phyloP scores from a whole-genome alignment of 2,797 vertebrate genomes.

The Loris lydekkerianus region DNA sequence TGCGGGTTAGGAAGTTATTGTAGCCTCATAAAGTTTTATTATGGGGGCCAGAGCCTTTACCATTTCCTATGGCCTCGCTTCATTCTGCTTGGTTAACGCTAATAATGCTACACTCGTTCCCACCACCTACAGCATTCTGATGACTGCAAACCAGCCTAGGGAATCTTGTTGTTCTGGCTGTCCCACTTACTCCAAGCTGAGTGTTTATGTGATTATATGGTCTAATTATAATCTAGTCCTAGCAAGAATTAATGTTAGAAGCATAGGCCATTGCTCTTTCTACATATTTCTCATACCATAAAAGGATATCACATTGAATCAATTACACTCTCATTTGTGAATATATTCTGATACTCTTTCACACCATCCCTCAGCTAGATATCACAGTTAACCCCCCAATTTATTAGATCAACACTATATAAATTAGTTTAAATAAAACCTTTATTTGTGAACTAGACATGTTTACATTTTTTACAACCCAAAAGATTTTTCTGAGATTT shows the following conservation, averaged over 20 bases:
- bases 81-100: neutral
- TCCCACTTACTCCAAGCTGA: neutral
- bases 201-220: neutral
- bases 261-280: neutral
- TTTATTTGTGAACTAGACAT: constrained; percentile 18
- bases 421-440: constrained; percentile 50
- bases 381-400: neutral
- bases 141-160: neutral
- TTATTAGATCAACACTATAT: constrained; percentile 34
- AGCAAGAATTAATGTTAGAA: constrained; percentile 28
- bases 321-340: neutral
- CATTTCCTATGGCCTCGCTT: neutral
- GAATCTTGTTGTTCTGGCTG: too few relatives aligned
- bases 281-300: neutral
- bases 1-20: neutral
- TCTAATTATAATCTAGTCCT: constrained; percentile 10
- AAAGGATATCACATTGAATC: constrained; percentile 3
- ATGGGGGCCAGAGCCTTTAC: neutral
- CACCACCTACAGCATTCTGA: neutral
- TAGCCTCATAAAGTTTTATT: neutral
- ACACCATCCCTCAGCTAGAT: neutral
- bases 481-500: constrained; percentile 55
- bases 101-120: neutral
- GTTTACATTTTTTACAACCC: constrained; percentile 7
- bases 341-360: neutral